Evolutionary conservation across 2,797 vertebrate genomes (phyloP).

Genomic region (Emys orbicularis): DNA sequence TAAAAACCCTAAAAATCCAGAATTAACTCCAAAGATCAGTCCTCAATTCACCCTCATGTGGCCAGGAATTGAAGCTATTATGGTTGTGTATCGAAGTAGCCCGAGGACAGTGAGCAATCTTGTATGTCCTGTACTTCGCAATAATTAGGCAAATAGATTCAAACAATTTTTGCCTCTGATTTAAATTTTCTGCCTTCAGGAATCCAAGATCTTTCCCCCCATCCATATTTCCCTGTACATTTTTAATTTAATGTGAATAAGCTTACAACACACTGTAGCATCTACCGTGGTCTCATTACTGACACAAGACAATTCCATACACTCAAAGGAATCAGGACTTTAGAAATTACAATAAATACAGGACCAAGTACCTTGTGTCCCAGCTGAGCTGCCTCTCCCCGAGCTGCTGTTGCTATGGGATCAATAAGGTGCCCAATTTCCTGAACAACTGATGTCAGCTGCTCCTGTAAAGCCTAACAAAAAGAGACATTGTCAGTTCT

Average conservation of each 20-base stretch:
- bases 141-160: background rate
- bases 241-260: background rate
- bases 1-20: background rate
- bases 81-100: background rate
- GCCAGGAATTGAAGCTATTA: background rate
- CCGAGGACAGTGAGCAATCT: background rate
- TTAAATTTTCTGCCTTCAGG: background rate
- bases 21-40: background rate
- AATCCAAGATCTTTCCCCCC: background rate
- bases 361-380: conserved; percentile 92
- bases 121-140: background rate
- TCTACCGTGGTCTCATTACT: background rate
- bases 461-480: conserved; percentile 94
- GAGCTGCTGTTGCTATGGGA: conserved; percentile 93
- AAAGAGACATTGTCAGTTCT: conserved; percentile 15
- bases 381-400: conserved; percentile 96
- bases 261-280: background rate
- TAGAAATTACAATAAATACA: rapidly evolving
- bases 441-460: conserved; percentile 96
- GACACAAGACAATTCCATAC: background rate
- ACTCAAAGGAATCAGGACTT: rapidly evolving
- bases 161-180: background rate
- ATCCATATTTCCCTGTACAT: background rate
- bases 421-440: conserved; percentile 98
- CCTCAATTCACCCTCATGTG: background rate